Evolutionary conservation across 2,888 invertebrate species (phyloP).

Genomic region (Eumacrocentrus americanus): DNA sequence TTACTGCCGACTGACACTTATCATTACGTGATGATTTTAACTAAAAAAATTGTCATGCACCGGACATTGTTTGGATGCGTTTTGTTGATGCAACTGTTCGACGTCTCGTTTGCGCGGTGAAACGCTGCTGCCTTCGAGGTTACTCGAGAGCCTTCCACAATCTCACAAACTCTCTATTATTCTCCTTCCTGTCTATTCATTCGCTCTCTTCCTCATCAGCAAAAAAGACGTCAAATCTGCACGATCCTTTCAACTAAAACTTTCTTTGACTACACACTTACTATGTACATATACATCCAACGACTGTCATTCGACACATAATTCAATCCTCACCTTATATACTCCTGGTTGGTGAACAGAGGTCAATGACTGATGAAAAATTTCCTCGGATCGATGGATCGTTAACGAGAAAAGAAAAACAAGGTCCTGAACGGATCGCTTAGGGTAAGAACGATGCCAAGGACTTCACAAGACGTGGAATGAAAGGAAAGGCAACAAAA

Average conservation of each 20-base stretch:
- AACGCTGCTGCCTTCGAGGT: background rate
- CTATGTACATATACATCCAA: too few relatives aligned
- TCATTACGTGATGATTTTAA: too few relatives aligned
- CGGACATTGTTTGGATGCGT: background rate
- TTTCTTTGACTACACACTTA: too few relatives aligned
- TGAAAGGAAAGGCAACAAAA: background rate
- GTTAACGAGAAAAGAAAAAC: slow-evolving; percentile 10
- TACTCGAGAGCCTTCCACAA: background rate
- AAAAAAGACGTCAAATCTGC: too few relatives aligned
- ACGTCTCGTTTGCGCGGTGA: background rate
- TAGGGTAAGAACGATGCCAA: slow-evolving; percentile 6
- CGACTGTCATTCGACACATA: too few relatives aligned
- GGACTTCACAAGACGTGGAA: too few relatives aligned
- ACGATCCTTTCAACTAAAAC: too few relatives aligned
- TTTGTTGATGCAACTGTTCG: background rate
- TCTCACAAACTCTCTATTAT: background rate
- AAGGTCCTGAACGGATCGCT: background rate
- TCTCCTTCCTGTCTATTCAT: too few relatives aligned
- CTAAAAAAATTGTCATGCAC: background rate
- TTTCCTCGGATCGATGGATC: background rate
- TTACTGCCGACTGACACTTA: too few relatives aligned
- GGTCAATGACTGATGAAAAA: slow-evolving; percentile 19
- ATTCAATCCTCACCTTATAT: too few relatives aligned
- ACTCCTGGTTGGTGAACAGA: too few relatives aligned
- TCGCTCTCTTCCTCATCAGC: too few relatives aligned